Evolutionary conservation across 2,888 invertebrate genomes (phyloP), one percentile per base, ranked within the genome.

Genomic region (Muscina levida): DNA sequence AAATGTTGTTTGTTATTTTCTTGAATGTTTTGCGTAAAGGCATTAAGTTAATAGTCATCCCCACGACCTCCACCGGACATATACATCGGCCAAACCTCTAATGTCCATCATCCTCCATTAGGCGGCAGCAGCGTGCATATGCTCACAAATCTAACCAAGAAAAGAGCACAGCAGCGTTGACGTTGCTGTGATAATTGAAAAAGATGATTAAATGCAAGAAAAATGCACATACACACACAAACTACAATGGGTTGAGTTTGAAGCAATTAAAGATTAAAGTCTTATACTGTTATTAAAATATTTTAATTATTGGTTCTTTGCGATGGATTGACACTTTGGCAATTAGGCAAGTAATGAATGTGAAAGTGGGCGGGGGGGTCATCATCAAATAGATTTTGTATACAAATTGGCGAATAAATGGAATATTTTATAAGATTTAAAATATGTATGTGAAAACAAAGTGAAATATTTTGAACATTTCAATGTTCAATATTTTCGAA

Each of bases 201-300:
- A 31, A 31, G 51, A 51, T 51, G 59, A 59, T 59, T 59, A 59
- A 59, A 31, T 59, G 59, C 59, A 59, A 59, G 39, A 57, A 19
- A 51, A 51, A 22, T 19, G 22, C 13, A n/a, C 22, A 1, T 56
- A n/a, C n/a, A n/a, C n/a, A n/a, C n/a, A n/a, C n/a, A n/a, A n/a
- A n/a, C n/a, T n/a, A n/a, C 8, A 8, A 31, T 8, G 31, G 31
- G 31, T 31, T 31, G 3, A 31, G 26, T 56, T 19, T 56, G 56
- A 24, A 8, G 17, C 39, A 6, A 39, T 19, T 15, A 39, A 39
- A 59, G 59, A 59, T 59, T 39, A 59, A 59, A 59, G 59, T 10
- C 59, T 31, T 31, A 3, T 3, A 59, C 37, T 59, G 37, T 59
- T 17, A 39, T 19, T 59, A 39, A 39, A 59, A 31, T 39, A 59